phyloP scores from a whole-genome alignment of 1,140 invertebrate genomes.

The Alviniconcha marisindica region DNA sequence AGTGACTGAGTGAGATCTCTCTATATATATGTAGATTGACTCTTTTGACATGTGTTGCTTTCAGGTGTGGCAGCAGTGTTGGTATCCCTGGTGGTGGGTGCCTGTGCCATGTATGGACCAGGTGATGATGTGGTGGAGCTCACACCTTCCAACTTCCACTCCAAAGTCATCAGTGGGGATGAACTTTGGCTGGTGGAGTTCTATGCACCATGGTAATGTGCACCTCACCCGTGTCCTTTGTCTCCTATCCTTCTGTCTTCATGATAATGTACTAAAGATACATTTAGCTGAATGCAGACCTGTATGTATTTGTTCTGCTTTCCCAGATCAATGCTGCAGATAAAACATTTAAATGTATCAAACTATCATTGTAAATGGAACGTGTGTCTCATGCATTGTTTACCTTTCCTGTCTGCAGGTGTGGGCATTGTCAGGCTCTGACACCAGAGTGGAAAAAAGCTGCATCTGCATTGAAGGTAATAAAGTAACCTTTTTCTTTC shows the following conservation, averaged over 20 bases:
- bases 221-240: background rate
- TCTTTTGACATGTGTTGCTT: background rate
- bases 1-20: no score
- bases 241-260: background rate
- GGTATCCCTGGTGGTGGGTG: conserved; percentile 62
- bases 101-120: conserved; percentile 85
- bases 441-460: conserved; percentile 97
- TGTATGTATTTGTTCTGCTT: background rate
- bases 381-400: no score
- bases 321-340: background rate
- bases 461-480: conserved; percentile 93
- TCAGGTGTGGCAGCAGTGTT: conserved; percentile 18
- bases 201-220: conserved; percentile 93
- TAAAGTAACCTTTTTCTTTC: no score
- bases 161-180: conserved; percentile 88
- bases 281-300: background rate
- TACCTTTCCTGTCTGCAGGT: no score
- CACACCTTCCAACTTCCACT: conserved; percentile 93
- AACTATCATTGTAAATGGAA: no score
- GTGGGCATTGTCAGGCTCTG: conserved; percentile 93
- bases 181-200: conserved; percentile 98
- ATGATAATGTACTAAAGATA: conserved; percentile 9
- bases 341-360: no score
- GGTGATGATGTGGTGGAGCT: conserved; percentile 93
- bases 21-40: no score